Evolutionary conservation across 2,888 invertebrate genomes (phyloP).

Genomic region (Caenorhabditis doughertyi): DNA sequence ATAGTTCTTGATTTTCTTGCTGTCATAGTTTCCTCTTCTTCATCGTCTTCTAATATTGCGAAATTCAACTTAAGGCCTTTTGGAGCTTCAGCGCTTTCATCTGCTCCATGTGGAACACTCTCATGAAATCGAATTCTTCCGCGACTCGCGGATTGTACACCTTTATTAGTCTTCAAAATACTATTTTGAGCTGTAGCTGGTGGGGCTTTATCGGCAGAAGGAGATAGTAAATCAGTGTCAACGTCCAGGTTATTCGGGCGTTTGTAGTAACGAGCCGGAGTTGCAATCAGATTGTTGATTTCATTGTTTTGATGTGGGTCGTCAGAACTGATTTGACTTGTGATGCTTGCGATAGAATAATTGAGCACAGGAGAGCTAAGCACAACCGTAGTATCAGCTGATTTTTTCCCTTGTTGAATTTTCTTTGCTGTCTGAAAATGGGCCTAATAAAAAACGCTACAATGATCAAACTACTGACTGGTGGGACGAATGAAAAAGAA

Average conservation of each 20-base stretch:
- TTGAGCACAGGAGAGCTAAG: background rate
- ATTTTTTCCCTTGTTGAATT: slow-evolving; percentile 4
- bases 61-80: slow-evolving; percentile 14
- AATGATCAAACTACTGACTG: no score
- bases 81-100: slow-evolving; percentile 29
- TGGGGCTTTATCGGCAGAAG: background rate
- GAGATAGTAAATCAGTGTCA: slow-evolving; percentile 11
- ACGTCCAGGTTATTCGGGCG: slow-evolving; percentile 6
- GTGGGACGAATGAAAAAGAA: slow-evolving; percentile 11
- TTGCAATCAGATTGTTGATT: slow-evolving; percentile 15
- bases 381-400: background rate
- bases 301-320: slow-evolving; percentile 13
- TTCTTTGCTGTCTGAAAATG: slow-evolving; percentile 19
- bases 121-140: slow-evolving; percentile 47
- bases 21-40: slow-evolving; percentile 33
- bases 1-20: slow-evolving; percentile 14
- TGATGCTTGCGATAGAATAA: slow-evolving; percentile 22
- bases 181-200: slow-evolving; percentile 26
- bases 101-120: slow-evolving; percentile 13
- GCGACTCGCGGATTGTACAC: slow-evolving; percentile 19
- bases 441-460: no score
- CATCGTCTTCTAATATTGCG: slow-evolving; percentile 38
- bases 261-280: slow-evolving; percentile 43
- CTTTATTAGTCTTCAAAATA: slow-evolving; percentile 45
- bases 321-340: background rate